Percentiles rank a stretch among this genome's conserved stretches.
phyloP scores from a whole-genome alignment of 2,113 vertebrate species.

The Chaenogobius annularis region DNA sequence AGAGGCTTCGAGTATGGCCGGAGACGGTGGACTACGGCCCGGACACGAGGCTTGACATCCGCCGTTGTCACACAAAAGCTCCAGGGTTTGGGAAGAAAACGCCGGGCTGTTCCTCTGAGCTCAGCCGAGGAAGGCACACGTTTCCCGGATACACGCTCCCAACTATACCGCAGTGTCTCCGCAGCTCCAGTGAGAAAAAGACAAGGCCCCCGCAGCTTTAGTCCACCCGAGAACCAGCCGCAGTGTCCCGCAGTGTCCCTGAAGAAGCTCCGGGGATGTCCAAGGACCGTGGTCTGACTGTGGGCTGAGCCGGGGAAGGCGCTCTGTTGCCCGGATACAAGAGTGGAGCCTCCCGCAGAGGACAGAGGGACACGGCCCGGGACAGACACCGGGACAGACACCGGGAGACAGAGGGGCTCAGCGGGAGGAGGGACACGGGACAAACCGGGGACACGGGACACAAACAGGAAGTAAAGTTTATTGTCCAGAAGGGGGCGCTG shows the following conservation, averaged over 20 bases:
- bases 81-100: neutral
- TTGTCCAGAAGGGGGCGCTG: slow-evolving; percentile 43
- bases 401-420: neutral
- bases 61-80: neutral
- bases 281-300: slow-evolving; percentile 15
- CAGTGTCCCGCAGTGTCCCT: neutral
- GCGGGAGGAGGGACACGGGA: neutral
- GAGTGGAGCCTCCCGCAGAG: neutral
- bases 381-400: neutral
- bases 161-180: neutral
- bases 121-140: neutral
- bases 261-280: slow-evolving; percentile 25
- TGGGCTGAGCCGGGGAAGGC: slow-evolving; percentile 1
- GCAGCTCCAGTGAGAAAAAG: neutral
- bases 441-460: slow-evolving; percentile 2
- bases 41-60: neutral
- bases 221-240: neutral
- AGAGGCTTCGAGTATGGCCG: neutral
- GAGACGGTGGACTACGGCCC: neutral
- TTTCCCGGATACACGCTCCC: slow-evolving; percentile 7
- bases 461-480: slow-evolving; percentile 66
- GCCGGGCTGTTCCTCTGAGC: slow-evolving; percentile 7
- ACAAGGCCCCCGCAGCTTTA: neutral
- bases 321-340: slow-evolving; percentile 13
- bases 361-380: neutral